Evolutionary conservation across 2,888 invertebrate species (phyloP).

Genomic region (Tortrix viridana): DNA sequence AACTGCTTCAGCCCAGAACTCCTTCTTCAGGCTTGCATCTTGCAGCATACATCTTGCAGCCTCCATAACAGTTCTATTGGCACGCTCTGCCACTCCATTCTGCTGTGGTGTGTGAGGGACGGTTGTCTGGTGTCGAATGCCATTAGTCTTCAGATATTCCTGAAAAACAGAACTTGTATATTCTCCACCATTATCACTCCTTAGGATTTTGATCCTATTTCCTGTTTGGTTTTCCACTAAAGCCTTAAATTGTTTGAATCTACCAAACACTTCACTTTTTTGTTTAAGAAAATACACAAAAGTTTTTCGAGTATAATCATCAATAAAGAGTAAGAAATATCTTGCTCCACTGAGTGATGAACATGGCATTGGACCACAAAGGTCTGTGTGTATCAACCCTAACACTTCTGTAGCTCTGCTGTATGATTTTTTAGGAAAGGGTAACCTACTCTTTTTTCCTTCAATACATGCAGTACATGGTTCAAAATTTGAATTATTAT

Average conservation of each 20-base stretch:
- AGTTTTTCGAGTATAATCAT: not conserved
- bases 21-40: not conserved
- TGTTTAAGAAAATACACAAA: slow-evolving; percentile 3
- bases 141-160: not conserved
- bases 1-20: too few species aligned
- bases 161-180: not conserved
- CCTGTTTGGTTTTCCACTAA: slow-evolving; percentile 1
- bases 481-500: slow-evolving; percentile 3
- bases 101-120: not conserved
- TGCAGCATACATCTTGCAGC: not conserved
- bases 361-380: not conserved
- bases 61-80: not conserved
- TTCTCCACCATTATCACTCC: slow-evolving; percentile 5
- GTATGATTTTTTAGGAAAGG: slow-evolving; percentile 35
- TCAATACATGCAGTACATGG: slow-evolving; percentile 37
- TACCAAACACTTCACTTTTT: not conserved
- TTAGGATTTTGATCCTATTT: not conserved
- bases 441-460: slow-evolving; percentile 31
- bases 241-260: not conserved
- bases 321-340: slow-evolving; percentile 1
- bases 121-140: slow-evolving; percentile 3
- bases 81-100: slow-evolving; percentile 2
- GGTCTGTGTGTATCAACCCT: slow-evolving; percentile 23
- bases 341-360: not conserved
- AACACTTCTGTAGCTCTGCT: slow-evolving; percentile 29